Percentiles rank a stretch among this genome's conserved stretches.
These are phyloP conservation scores for Psilanteris sp. DNA, from an alignment of 1,140 invertebrate species.

Conservation along the genomic window DNA sequence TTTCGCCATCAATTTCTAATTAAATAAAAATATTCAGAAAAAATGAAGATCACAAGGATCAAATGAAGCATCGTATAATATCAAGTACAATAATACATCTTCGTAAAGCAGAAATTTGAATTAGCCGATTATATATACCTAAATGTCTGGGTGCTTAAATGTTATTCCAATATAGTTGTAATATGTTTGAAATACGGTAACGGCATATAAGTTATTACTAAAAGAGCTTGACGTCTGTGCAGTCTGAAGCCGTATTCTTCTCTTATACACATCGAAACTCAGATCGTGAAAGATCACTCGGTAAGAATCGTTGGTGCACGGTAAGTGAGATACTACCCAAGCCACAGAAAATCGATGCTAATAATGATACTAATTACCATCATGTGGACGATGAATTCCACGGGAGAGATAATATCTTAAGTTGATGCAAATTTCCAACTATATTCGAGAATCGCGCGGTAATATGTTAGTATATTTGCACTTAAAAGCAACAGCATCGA, in stretches of 20 bases:
- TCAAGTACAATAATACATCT: too few relatives aligned
- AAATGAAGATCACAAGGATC: too few relatives aligned
- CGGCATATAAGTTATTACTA: constrained; percentile 43
- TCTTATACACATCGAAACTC: constrained; percentile 50
- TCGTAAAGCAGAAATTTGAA: constrained; percentile 3
- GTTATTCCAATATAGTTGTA: constrained; percentile 47
- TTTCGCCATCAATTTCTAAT: too few relatives aligned
- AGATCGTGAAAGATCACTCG: constrained; percentile 76
- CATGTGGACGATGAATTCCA: constrained; percentile 64
- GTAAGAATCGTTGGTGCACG: constrained; percentile 40
- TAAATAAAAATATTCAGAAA: too few relatives aligned
- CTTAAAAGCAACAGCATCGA: constrained; percentile 7
- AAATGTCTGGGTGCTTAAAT: constrained; percentile 35
- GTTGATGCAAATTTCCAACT: constrained; percentile 39
- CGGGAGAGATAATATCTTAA: constrained; percentile 55
- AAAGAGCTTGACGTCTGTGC: constrained; percentile 44
- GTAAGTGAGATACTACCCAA: constrained; percentile 37
- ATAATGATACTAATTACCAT: constrained; percentile 71
- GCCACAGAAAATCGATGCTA: constrained; percentile 53
- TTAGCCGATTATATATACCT: background rate
- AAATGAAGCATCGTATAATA: background rate
- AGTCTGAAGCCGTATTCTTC: constrained; percentile 35
- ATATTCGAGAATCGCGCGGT: constrained; percentile 23
- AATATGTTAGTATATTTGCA: constrained; percentile 19
- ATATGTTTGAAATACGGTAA: constrained; percentile 41